These are phyloP conservation scores for Myotis pilosus DNA, from an alignment of 2,797 vertebrate species.

Conservation along the genomic window DNA sequence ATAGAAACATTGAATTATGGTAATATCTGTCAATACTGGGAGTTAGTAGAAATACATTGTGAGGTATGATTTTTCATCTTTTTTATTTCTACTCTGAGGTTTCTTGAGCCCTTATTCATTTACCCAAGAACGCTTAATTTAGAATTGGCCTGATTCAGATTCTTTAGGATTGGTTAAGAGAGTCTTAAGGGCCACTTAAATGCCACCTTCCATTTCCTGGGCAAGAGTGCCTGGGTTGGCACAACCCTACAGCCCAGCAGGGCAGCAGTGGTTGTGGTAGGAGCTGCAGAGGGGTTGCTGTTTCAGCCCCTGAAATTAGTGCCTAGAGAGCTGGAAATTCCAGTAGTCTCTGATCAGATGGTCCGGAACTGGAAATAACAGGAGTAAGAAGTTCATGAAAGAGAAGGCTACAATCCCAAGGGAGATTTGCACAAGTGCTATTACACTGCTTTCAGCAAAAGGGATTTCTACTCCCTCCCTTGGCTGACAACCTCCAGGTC, in stretches of 20 bases:
- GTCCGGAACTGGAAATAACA: constrained; percentile 76
- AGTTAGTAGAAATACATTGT: constrained; percentile 21
- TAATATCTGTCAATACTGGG: constrained; percentile 39
- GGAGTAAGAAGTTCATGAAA: constrained; percentile 77
- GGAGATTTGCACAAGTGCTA: constrained; percentile 21
- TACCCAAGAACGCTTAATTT: constrained; percentile 76
- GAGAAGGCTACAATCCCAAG: constrained; percentile 62
- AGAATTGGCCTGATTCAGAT: constrained; percentile 71
- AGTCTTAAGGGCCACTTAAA: constrained; percentile 72
- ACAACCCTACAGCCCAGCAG: constrained; percentile 63
- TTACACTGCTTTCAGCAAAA: background rate
- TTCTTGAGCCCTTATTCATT: constrained; percentile 76
- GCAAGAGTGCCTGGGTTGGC: constrained; percentile 75
- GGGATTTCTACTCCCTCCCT: background rate
- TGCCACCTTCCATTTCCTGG: constrained; percentile 79
- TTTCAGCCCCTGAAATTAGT: constrained; percentile 75
- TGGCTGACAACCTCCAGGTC: background rate
- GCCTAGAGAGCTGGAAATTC: constrained; percentile 74
- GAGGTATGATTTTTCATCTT: constrained; percentile 40
- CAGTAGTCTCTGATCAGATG: constrained; percentile 74
- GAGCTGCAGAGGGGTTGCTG: constrained; percentile 62
- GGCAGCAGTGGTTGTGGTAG: constrained; percentile 59
- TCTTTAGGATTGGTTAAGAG: constrained; percentile 69
- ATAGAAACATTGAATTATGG: background rate
- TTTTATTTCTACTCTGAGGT: constrained; percentile 51